phyloP scores from a whole-genome alignment of 2,888 invertebrate species.

The Erpobdella octoculata region DNA sequence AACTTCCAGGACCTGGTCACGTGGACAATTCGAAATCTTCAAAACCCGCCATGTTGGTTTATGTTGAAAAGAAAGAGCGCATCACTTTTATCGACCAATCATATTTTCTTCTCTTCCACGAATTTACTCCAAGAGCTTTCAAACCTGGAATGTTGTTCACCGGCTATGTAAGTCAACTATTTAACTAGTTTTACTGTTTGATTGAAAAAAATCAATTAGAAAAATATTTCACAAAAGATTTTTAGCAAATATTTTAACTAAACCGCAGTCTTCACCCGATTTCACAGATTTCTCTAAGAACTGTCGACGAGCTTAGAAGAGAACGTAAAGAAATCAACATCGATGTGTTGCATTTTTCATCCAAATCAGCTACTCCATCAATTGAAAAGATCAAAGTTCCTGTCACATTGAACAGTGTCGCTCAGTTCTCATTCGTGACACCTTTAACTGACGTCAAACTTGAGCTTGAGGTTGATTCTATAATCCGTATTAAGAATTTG shows the following conservation, averaged over 20 bases:
- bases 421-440: background rate
- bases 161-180: background rate
- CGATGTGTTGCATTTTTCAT: background rate
- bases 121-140: conserved; percentile 5
- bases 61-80: too few species aligned
- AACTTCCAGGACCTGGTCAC: too few species aligned
- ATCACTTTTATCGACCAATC: conserved; percentile 4
- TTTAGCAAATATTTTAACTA: too few species aligned
- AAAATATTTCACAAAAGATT: too few species aligned
- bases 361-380: background rate
- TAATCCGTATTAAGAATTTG: too few species aligned
- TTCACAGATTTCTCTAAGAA: background rate
- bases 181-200: background rate
- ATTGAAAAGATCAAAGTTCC: background rate
- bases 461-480: background rate
- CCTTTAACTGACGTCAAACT: background rate
- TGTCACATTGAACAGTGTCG: background rate
- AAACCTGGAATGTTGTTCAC: background rate
- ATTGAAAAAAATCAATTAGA: background rate
- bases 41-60: too few species aligned
- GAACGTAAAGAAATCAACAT: background rate
- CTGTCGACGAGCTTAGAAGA: background rate
- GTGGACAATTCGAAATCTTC: too few species aligned
- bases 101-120: background rate
- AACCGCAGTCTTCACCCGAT: too few species aligned